Conservation (phyloP, 2,113 vertebrate genomes). For the Cyphomyrus plagiostoma region DNA sequence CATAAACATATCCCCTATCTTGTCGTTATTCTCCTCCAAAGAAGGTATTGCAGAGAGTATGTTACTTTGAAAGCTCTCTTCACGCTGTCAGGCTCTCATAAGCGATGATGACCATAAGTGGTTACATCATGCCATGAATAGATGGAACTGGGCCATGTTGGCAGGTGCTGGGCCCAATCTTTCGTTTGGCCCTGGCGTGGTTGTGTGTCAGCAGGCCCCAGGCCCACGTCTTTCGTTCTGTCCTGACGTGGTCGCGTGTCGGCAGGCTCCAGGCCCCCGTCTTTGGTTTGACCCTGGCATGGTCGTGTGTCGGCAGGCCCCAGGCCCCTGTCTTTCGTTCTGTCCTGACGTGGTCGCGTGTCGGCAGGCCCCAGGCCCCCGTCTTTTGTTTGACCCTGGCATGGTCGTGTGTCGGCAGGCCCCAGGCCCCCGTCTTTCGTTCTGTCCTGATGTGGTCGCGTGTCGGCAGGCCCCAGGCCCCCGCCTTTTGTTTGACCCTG, state of each 20-base stretch:
- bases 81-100: not conserved
- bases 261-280: not conserved
- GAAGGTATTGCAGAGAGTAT: conserved; percentile 20
- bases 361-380: not conserved
- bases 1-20: not conserved
- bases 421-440: not conserved
- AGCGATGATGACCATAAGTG: conserved; percentile 4
- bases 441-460: too few relatives aligned
- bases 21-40: not conserved
- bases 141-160: not conserved
- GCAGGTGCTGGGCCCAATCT: not conserved
- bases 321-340: not conserved
- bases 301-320: not conserved
- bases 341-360: too few relatives aligned
- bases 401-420: not conserved
- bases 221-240: not conserved
- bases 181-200: too few relatives aligned
- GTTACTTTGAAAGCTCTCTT: not conserved
- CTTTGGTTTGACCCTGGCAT: not conserved
- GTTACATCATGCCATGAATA: not conserved
- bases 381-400: not conserved
- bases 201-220: too few relatives aligned
- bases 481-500: not conserved
- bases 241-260: too few relatives aligned
- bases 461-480: not conserved